phyloP scores from a whole-genome alignment of 2,113 vertebrate species.

The Muscicapa adusta region DNA sequence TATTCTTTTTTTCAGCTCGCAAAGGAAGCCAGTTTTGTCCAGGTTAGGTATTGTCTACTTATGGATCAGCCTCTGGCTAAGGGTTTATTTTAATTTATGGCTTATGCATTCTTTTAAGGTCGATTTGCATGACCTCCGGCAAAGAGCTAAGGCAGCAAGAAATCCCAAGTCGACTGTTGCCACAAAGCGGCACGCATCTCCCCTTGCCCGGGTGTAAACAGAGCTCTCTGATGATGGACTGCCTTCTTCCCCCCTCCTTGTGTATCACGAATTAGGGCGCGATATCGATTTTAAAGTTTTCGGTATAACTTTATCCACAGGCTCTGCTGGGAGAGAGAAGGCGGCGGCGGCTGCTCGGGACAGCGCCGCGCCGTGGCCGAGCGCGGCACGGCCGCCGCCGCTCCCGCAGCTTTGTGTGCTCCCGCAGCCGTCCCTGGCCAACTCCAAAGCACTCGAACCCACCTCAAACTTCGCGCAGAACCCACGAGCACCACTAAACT shows the following conservation, averaged over 20 bases:
- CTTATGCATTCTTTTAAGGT: constrained; percentile 95
- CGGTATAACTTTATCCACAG: constrained; percentile 69
- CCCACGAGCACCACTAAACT: constrained; percentile 38
- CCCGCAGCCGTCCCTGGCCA: constrained; percentile 24
- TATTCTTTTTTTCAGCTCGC: constrained; percentile 74
- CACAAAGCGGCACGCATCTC: constrained; percentile 72
- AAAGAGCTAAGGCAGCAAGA: constrained; percentile 84
- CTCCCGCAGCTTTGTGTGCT: constrained; percentile 6
- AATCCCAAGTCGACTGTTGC: constrained; percentile 72
- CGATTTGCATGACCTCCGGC: constrained; percentile 90
- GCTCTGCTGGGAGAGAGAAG: constrained; percentile 43
- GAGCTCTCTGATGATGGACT: constrained; percentile 54
- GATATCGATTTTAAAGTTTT: constrained; percentile 78
- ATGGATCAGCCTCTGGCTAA: constrained; percentile 82
- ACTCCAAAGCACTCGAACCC: constrained; percentile 67
- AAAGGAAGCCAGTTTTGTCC: constrained; percentile 84
- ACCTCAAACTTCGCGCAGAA: constrained; percentile 71
- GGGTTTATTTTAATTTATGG: constrained; percentile 95
- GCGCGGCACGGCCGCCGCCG: constrained; percentile 58
- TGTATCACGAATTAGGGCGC: constrained; percentile 61
- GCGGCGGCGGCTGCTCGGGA: constrained; percentile 40
- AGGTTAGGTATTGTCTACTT: constrained; percentile 86
- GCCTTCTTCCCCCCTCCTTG: neutral
- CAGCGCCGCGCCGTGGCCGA: constrained; percentile 85
- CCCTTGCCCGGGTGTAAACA: constrained; percentile 60